Percentiles rank a stretch among this genome's conserved stretches.
phyloP scores from a whole-genome alignment of 2,113 vertebrate genomes.

The Hyperoodon ampullatus region DNA sequence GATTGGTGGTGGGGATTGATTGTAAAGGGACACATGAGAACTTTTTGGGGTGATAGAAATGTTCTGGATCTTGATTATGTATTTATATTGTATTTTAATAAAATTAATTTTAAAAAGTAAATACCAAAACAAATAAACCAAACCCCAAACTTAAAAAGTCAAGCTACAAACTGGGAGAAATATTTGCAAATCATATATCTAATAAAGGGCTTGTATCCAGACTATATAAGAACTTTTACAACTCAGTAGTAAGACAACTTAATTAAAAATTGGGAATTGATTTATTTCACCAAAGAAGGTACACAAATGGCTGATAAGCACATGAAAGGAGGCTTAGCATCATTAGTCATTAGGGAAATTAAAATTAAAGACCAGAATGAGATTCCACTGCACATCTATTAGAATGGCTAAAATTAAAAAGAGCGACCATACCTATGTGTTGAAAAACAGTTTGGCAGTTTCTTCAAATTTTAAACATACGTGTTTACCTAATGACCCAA shows the following conservation, averaged over 20 bases:
- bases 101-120: neutral
- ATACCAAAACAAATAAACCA: neutral
- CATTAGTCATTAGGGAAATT: neutral
- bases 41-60: neutral
- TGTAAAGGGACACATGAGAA: neutral
- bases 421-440: neutral
- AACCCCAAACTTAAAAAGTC: neutral
- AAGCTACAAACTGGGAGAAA: neutral
- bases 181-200: neutral
- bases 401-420: neutral
- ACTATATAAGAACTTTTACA: neutral
- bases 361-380: neutral
- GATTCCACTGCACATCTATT: neutral
- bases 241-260: neutral
- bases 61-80: neutral
- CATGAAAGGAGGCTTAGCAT: neutral
- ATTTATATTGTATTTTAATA: constrained; percentile 8
- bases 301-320: neutral
- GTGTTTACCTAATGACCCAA: neutral
- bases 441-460: neutral
- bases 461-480: neutral
- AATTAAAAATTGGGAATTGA: neutral
- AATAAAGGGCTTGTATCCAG: neutral
- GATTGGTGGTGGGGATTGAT: neutral
- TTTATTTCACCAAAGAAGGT: constrained; percentile 1